Evolutionary conservation across 2,797 vertebrate genomes (phyloP), one percentile per base, ranked within the genome.

Genomic region (Otus scops): DNA sequence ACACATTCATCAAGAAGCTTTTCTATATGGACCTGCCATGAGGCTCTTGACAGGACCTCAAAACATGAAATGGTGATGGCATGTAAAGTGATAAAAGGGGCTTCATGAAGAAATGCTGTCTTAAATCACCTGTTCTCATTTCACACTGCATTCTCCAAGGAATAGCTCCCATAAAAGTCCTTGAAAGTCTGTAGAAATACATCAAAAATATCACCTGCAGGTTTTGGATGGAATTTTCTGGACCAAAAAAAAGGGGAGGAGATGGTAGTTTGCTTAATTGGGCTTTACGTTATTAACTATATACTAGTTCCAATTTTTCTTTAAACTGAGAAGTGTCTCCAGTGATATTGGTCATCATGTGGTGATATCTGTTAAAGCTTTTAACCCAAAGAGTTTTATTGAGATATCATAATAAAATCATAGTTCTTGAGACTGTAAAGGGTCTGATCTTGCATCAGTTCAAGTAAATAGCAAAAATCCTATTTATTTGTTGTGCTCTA

Each of bases 101-200:
- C 45, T 86, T 91, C 34, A 9, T 34, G 67, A 74, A 85, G 67
- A 88, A 93, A 88, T 74, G 34, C 34, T 17, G 1, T 73, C 59
- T 77, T 89, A 65, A 84, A 93, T 86, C 65, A 88, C 61, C 61
- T 68, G 41, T 68, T 93, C 73, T 82, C 51, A 82, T 92, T 86
- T 88, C 63, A 78, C 47, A 22, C 54, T 78, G 90, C 47, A 36
- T 86, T 93, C 57, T 65, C 30, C 41, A 61, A 63, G 50, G 26
- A 79, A 69, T 4, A 68, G 36, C 32, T 88, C 30, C 79, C 38
- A 64, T 30, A 41, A 38, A 59, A 77, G 26, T 45, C 67, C 59
- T 53, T 74, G 38, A 53, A 93, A 82, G 70, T 48, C 67, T 86
- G 22, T 69, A 82, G 67, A 85, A 86, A 82, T 48, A 73, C 0